phyloP scores from a whole-genome alignment of 2,888 invertebrate species.

The Blastobasis adustella region DNA sequence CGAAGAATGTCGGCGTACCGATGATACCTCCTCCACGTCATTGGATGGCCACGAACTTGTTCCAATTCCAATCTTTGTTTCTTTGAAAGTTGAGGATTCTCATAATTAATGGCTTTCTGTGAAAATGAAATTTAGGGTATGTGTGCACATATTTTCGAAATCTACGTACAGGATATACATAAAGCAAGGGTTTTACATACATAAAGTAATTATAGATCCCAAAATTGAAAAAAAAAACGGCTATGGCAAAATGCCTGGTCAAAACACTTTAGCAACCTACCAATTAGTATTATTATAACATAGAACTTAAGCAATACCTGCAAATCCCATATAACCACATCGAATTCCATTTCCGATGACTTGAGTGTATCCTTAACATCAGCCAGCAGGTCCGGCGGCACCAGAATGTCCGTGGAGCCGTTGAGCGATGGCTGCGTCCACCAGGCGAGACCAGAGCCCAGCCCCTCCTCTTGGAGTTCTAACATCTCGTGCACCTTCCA shows the following conservation, averaged over 20 bases:
- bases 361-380: conserved; percentile 77
- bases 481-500: conserved; percentile 64
- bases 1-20: conserved; percentile 80
- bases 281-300: no score
- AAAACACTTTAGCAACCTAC: no score
- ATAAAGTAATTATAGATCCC: no score
- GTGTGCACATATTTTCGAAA: no score
- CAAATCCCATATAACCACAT: conserved; percentile 81
- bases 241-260: no score
- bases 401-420: conserved; percentile 80
- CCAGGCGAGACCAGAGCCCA: conserved; percentile 68
- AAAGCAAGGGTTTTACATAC: no score
- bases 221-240: no score
- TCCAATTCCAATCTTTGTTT: conserved; percentile 76
- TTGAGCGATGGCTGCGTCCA: conserved; percentile 65
- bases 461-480: conserved; percentile 63
- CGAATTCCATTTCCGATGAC: conserved; percentile 77
- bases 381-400: conserved; percentile 78
- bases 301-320: conserved; percentile 60
- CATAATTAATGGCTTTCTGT: conserved; percentile 79
- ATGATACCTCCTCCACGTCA: conserved; percentile 84
- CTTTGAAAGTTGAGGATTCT: conserved; percentile 78
- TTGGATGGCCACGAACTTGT: conserved; percentile 73
- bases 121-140: background rate
- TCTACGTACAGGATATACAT: no score